These are phyloP conservation scores for Malurus splendens DNA, from an alignment of 2,797 vertebrate species.

Conservation along the genomic window DNA sequence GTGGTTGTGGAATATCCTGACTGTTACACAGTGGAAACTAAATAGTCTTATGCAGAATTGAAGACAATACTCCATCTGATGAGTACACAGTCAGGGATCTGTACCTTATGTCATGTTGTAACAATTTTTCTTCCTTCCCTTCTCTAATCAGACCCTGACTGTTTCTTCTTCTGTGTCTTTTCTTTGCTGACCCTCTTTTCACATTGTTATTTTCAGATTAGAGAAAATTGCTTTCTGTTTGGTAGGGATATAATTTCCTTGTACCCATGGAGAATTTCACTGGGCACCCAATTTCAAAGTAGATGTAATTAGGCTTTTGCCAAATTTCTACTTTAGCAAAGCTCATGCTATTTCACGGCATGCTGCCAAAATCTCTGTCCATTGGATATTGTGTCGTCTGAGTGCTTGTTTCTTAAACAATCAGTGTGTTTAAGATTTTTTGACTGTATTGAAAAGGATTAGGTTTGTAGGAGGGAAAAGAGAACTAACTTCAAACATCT, in stretches of 20 bases:
- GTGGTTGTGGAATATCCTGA: neutral
- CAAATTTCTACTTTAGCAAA: neutral
- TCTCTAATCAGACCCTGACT: neutral
- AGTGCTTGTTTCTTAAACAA: neutral
- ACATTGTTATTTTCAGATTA: constrained; percentile 38
- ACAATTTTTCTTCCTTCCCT: neutral
- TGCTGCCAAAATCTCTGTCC: neutral
- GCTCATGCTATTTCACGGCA: neutral
- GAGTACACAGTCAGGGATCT: neutral
- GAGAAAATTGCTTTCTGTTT: neutral
- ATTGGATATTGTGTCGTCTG: neutral
- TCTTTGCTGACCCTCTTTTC: neutral
- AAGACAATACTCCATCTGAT: neutral
- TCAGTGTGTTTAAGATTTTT: neutral
- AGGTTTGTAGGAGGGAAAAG: neutral
- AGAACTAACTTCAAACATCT: neutral
- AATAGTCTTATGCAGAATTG: neutral
- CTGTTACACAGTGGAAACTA: neutral
- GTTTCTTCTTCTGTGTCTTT: neutral
- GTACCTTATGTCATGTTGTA: neutral
- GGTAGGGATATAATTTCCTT: neutral
- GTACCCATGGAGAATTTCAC: neutral
- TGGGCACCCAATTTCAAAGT: neutral
- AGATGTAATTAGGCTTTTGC: constrained; percentile 3
- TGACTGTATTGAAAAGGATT: neutral